Evolutionary conservation across 2,797 vertebrate genomes (phyloP).

Genomic region (Notoglanidium macrostoma): DNA sequence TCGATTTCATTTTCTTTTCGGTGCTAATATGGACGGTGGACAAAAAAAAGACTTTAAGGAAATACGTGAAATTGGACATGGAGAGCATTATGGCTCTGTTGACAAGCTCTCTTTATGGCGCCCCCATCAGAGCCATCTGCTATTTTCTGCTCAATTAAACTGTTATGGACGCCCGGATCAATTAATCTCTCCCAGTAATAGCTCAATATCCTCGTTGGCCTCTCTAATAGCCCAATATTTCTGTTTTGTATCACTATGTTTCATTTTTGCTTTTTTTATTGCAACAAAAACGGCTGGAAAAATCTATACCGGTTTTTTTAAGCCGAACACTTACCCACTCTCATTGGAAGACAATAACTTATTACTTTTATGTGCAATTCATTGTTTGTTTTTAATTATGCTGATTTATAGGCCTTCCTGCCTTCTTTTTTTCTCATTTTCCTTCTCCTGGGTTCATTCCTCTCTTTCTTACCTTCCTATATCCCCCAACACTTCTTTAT

Average conservation of each 20-base stretch:
- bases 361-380: not conserved
- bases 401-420: not conserved
- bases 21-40: not conserved
- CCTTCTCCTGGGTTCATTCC: not conserved
- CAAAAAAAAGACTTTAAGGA: slow-evolving; percentile 37
- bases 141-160: slow-evolving; percentile 85
- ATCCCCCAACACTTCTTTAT: not conserved
- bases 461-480: too few species aligned
- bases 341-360: not conserved
- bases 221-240: slow-evolving; percentile 82
- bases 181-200: slow-evolving; percentile 80
- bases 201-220: slow-evolving; percentile 81
- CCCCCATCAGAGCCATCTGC: slow-evolving; percentile 81
- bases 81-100: slow-evolving; percentile 73
- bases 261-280: not conserved
- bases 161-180: slow-evolving; percentile 81
- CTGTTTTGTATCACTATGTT: slow-evolving; percentile 68
- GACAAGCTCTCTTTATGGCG: slow-evolving; percentile 79
- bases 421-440: too few species aligned
- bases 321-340: not conserved
- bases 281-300: slow-evolving; percentile 68
- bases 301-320: slow-evolving; percentile 62
- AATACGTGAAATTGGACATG: slow-evolving; percentile 67
- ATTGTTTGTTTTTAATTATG: slow-evolving; percentile 1
- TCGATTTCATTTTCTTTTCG: slow-evolving; percentile 2